Percentiles rank a stretch among this genome's conserved stretches.
phyloP scores from a whole-genome alignment of 2,797 vertebrate species.

The Esox lucius region DNA sequence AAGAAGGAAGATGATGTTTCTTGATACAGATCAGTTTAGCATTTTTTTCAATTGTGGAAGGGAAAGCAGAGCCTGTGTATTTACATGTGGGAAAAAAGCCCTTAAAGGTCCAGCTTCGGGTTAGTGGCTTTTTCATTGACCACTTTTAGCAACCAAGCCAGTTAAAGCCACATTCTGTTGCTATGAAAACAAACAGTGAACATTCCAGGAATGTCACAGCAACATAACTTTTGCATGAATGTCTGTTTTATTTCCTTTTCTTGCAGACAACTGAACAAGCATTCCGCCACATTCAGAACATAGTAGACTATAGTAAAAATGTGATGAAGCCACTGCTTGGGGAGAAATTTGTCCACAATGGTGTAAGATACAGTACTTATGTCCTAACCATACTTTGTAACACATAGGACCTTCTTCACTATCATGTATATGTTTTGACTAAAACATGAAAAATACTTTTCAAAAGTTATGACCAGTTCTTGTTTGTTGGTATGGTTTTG shows the following conservation, averaged over 20 bases:
- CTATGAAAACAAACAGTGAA: background rate
- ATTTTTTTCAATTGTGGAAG: background rate
- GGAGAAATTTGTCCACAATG: slow-evolving; percentile 91
- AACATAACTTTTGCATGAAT: background rate
- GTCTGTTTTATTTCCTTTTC: slow-evolving; percentile 35
- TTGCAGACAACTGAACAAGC: slow-evolving; percentile 88
- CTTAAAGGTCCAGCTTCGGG: background rate
- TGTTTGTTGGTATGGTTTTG: background rate
- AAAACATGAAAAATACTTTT: background rate
- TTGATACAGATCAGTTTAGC: background rate
- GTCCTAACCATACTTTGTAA: background rate
- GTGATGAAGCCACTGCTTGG: slow-evolving; percentile 96
- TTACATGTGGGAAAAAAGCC: background rate
- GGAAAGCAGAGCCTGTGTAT: background rate
- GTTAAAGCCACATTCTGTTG: background rate
- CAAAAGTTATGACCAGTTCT: background rate
- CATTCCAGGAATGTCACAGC: background rate
- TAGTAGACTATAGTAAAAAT: slow-evolving; percentile 91
- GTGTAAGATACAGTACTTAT: slow-evolving; percentile 74
- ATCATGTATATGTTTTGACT: no score
- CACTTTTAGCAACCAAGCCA: background rate
- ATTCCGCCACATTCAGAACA: slow-evolving; percentile 91
- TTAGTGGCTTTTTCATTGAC: background rate
- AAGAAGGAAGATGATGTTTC: background rate
- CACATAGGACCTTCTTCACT: background rate